Conservation (phyloP, 1,140 invertebrate genomes). For the Paraescarpia echinospica region DNA sequence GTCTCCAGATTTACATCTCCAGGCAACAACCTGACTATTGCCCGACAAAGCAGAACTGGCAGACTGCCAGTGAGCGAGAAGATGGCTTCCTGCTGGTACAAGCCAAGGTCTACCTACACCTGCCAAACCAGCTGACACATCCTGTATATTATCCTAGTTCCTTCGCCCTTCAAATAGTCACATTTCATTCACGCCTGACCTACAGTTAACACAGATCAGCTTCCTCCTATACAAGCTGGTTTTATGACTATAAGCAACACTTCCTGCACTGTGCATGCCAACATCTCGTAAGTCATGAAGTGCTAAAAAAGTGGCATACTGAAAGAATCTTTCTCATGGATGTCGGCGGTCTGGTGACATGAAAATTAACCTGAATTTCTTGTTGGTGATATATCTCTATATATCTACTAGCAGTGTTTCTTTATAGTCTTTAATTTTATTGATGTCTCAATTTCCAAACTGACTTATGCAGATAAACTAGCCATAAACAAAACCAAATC, state of each 20-base stretch:
- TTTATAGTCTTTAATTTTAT: neutral
- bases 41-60: neutral
- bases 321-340: neutral
- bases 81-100: neutral
- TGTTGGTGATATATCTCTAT: neutral
- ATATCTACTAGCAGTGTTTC: neutral
- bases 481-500: neutral
- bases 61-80: neutral
- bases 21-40: neutral
- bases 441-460: neutral
- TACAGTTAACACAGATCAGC: neutral
- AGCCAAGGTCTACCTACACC: neutral
- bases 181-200: neutral
- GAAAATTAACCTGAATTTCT: neutral
- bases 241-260: neutral
- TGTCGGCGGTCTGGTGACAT: too few relatives aligned
- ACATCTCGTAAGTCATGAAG: neutral
- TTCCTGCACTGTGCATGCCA: neutral
- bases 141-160: neutral
- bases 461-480: neutral
- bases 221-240: neutral
- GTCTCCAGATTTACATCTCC: neutral
- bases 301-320: neutral
- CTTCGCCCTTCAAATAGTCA: neutral
- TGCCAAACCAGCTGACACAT: neutral